Base-by-base conservation (phyloP, 2,113 vertebrate genomes). In the Mystacornis crossleyi region DNA sequence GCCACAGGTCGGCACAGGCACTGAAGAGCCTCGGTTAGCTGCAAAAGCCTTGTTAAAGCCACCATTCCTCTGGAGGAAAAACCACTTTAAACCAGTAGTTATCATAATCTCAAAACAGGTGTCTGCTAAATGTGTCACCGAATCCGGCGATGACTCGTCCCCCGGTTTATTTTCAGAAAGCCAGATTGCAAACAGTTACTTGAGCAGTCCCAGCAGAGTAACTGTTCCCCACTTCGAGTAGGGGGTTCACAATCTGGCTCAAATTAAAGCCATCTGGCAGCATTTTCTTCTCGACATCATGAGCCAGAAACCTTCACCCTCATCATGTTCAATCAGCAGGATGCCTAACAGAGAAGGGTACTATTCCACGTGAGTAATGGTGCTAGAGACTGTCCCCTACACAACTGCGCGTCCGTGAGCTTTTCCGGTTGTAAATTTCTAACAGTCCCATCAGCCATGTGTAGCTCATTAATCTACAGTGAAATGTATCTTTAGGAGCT, bases 291-390 rank as follows among this genome's bases (percentile, higher is more conserved):
- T 47, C 80, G 28, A 81, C 40, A 51, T 94, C 88, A 17, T 80
- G 48, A 94, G 92, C 87, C 95, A 96, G 88, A 96, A 95, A 93
- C 91, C 86, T 95, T 95, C 96, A 95, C 91, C 96, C 95, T 95
- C 95, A 95, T 97, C 96, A 95, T 95, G 96, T 97, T 95, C 94
- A 97, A 96, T 95, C 96, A 96, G 82, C 93, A 74, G 92, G 96
- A 96, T 78, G 85, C 92, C 95, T 96, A 94, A 96, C 93, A 91
- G 96, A 92, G 90, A 90, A 90, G 94, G 93, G 88, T 82, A 26
- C 95, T 83, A 78, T 92, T 94, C 74, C 64, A 86, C 18, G 43
- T 90, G 95, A 92, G 75, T 83, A 86, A 92, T 81, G 88, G 85
- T 96, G 90, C 85, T 90, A 89, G 86, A 89, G 86, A 89, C 90